phyloP scores from a whole-genome alignment of 23 tunicate genomes.

The Oikopleura vanhoeffeni region DNA sequence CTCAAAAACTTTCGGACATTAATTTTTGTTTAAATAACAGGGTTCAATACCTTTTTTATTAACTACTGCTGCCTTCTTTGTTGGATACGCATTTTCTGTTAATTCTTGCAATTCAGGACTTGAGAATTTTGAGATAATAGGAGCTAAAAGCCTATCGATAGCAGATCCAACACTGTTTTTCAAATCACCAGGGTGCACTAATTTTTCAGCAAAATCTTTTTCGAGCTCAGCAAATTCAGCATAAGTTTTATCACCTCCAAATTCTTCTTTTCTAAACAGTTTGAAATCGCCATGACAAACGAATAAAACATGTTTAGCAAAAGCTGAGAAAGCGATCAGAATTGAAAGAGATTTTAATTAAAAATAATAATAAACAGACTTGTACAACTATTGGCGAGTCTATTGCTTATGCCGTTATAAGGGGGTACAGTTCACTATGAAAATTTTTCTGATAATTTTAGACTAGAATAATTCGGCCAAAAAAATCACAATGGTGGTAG shows the following conservation, averaged over 20 bases:
- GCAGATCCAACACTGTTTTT: conserved; percentile 37
- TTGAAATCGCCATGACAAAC: conserved; percentile 29
- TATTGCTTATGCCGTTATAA: no score
- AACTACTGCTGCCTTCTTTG: background rate
- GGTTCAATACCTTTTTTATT: background rate
- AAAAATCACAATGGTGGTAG: no score
- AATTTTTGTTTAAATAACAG: no score
- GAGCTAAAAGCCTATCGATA: conserved; percentile 53
- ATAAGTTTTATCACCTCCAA: conserved; percentile 62
- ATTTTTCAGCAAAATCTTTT: conserved; percentile 25
- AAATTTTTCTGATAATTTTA: no score
- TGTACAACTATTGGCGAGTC: no score
- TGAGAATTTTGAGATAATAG: conserved; percentile 40
- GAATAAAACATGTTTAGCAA: background rate
- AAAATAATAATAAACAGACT: no score
- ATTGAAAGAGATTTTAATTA: no score
- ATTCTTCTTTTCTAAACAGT: conserved; percentile 42
- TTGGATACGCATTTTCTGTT: conserved; percentile 50
- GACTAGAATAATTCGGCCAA: no score
- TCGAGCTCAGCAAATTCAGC: conserved; percentile 33
- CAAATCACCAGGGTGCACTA: conserved; percentile 88
- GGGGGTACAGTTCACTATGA: no score
- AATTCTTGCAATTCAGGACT: conserved; percentile 37
- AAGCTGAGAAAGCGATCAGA: no score
- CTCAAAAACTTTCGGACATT: no score